Evolutionary conservation across 2,888 invertebrate genomes (phyloP).

Genomic region (Aphrophora alni): DNA sequence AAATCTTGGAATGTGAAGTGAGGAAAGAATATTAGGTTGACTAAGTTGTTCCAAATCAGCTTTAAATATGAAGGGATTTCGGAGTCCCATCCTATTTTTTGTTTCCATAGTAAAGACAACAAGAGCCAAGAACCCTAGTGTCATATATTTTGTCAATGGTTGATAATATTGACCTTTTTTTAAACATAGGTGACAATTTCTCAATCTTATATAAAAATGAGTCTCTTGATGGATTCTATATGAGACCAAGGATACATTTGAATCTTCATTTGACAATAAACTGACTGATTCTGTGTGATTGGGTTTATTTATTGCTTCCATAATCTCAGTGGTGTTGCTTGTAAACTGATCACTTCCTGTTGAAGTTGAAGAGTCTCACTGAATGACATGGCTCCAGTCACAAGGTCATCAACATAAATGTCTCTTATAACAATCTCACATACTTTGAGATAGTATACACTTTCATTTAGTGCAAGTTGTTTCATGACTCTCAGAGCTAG

Average conservation of each 20-base stretch:
- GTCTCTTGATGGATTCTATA: constrained; percentile 11
- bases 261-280: constrained; percentile 18
- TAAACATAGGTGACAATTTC: constrained; percentile 10
- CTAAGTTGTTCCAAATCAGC: constrained; percentile 15
- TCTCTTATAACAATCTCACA: constrained; percentile 39
- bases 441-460: constrained; percentile 41
- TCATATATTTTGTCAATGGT: constrained; percentile 20
- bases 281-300: neutral
- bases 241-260: constrained; percentile 31
- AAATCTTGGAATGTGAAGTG: constrained; percentile 26
- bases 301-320: neutral
- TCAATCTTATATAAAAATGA: neutral
- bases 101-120: constrained; percentile 20
- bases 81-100: constrained; percentile 25
- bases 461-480: constrained; percentile 46
- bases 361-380: constrained; percentile 43
- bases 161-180: constrained; percentile 10
- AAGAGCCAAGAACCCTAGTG: neutral
- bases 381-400: constrained; percentile 43
- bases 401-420: constrained; percentile 50
- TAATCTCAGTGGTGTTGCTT: constrained; percentile 32
- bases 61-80: neutral
- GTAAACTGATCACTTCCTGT: constrained; percentile 41
- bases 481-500: constrained; percentile 42
- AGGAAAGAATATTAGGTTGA: constrained; percentile 13